phyloP scores from a whole-genome alignment of 2,113 vertebrate species.

The Scortum barcoo region DNA sequence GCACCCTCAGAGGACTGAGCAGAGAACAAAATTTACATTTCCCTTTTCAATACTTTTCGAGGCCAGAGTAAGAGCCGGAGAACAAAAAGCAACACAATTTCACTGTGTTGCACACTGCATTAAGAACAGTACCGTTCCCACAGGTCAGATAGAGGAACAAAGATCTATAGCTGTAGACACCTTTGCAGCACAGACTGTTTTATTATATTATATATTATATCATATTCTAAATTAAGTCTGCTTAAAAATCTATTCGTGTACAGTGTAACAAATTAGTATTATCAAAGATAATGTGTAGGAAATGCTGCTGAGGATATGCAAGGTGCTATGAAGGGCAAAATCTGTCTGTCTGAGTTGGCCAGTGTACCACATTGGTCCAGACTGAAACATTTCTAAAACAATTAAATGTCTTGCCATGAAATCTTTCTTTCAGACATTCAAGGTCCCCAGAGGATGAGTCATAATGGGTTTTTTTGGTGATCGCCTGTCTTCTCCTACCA shows the following conservation, averaged over 20 bases:
- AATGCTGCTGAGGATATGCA: too few relatives aligned
- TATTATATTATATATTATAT: too few relatives aligned
- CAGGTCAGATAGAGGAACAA: not conserved
- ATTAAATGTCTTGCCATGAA: not conserved
- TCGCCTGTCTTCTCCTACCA: not conserved
- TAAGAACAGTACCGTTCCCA: constrained; percentile 7
- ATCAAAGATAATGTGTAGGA: not conserved
- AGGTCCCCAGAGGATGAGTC: not conserved
- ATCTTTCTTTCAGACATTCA: not conserved
- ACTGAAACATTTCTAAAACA: not conserved
- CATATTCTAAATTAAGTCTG: not conserved
- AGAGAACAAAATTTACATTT: constrained; percentile 57
- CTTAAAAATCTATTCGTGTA: not conserved
- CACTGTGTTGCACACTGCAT: constrained; percentile 1
- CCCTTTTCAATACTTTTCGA: constrained; percentile 27
- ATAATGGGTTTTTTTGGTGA: not conserved
- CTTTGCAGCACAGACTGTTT: not conserved
- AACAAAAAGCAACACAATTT: constrained; percentile 6
- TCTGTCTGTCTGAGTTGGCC: too few relatives aligned
- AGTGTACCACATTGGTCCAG: too few relatives aligned
- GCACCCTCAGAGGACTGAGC: constrained; percentile 37
- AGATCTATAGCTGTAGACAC: not conserved
- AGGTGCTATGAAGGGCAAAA: too few relatives aligned
- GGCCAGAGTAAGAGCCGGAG: not conserved
- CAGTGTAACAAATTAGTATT: not conserved